Conservation (phyloP, 2,888 invertebrate species). For the Cheilosia vulpina region DNA sequence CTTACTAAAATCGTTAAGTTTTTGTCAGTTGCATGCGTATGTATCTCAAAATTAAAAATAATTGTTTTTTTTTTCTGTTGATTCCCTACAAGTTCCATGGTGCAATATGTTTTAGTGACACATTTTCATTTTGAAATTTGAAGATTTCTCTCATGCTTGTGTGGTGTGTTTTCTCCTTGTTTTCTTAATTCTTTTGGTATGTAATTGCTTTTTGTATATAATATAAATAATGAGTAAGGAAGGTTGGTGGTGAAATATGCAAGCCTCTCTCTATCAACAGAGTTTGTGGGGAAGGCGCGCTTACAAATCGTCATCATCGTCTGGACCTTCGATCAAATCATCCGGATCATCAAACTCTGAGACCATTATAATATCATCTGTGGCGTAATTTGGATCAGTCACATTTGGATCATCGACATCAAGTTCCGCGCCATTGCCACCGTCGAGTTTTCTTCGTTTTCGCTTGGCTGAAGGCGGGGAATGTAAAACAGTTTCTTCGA, state of each 20-base stretch:
- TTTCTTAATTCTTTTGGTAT: conserved; percentile 60
- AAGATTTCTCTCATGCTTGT: conserved; percentile 11
- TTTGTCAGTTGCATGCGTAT: conserved; percentile 50
- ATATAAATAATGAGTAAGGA: conserved; percentile 71
- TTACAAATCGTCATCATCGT: conserved; percentile 76
- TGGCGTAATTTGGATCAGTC: conserved; percentile 58
- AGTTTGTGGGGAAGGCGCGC: conserved; percentile 5
- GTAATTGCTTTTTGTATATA: conserved; percentile 59
- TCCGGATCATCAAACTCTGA: conserved; percentile 79
- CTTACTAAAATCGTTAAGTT: conserved; percentile 51
- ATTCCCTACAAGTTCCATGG: conserved; percentile 58
- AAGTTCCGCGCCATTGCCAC: conserved; percentile 67
- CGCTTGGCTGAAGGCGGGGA: conserved; percentile 72
- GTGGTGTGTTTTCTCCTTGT: conserved; percentile 4
- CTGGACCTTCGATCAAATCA: conserved; percentile 80
- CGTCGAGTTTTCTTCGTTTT: conserved; percentile 75
- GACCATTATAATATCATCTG: conserved; percentile 76
- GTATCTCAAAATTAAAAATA: conserved; percentile 63
- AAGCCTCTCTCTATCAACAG: conserved; percentile 40
- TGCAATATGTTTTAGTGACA: conserved; percentile 49
- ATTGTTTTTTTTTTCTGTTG: conserved; percentile 27
- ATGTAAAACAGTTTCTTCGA: conserved; percentile 74
- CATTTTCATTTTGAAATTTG: conserved; percentile 23
- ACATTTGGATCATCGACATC: conserved; percentile 77
- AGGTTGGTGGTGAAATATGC: conserved; percentile 45